phyloP scores from a whole-genome alignment of 2,888 invertebrate genomes.

The Dicyrtoma fusca region DNA sequence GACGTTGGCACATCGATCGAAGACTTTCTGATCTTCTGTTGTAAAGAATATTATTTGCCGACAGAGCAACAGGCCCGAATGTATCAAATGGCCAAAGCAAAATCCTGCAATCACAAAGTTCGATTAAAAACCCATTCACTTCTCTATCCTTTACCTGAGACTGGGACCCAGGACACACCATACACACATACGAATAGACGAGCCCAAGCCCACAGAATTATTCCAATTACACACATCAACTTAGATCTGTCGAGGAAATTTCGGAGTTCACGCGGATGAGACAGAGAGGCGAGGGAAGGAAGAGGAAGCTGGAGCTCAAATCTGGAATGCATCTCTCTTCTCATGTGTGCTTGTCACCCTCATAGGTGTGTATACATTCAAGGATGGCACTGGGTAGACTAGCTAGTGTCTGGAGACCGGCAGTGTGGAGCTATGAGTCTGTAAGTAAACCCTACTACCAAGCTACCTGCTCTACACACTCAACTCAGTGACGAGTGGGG shows the following conservation, averaged over 20 bases:
- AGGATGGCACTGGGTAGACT: too few relatives aligned
- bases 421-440: too few relatives aligned
- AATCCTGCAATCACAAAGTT: conserved; percentile 65
- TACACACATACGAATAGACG: not conserved
- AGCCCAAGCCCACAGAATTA: not conserved
- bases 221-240: not conserved
- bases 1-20: conserved; percentile 67
- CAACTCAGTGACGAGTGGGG: too few relatives aligned
- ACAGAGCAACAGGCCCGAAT: conserved; percentile 71
- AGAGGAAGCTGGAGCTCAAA: not conserved
- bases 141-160: too few relatives aligned
- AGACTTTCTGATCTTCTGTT: conserved; percentile 63
- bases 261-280: not conserved
- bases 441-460: too few relatives aligned
- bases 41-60: conserved; percentile 69
- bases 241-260: not conserved
- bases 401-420: too few relatives aligned
- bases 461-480: not conserved
- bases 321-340: too few relatives aligned
- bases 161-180: not conserved
- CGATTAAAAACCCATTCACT: conserved; percentile 26
- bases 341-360: too few relatives aligned
- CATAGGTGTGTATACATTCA: too few relatives aligned
- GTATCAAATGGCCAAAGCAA: conserved; percentile 76
- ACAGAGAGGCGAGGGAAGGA: not conserved